Evolutionary conservation across 2,888 invertebrate genomes (phyloP).

Genomic region (Apodemia duryi): DNA sequence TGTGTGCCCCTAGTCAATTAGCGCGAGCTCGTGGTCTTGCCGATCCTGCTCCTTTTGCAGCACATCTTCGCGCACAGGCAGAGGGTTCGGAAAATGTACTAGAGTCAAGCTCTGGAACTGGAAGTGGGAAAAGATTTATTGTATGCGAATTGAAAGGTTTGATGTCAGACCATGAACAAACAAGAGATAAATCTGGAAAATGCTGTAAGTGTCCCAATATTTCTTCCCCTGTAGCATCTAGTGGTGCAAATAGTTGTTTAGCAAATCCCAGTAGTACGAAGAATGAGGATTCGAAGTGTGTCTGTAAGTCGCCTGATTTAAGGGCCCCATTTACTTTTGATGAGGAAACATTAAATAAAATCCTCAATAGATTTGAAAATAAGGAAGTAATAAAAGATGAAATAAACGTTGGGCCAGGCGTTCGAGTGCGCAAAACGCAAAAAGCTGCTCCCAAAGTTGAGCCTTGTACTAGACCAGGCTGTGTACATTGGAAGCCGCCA

Average conservation of each 20-base stretch:
- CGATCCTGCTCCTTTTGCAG: slow-evolving; percentile 54
- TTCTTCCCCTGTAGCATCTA: slow-evolving; percentile 25
- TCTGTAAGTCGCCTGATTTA: slow-evolving; percentile 15
- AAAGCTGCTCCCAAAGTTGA: slow-evolving; percentile 41
- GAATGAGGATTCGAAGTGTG: slow-evolving; percentile 17
- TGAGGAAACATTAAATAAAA: slow-evolving; percentile 45
- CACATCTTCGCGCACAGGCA: slow-evolving; percentile 45
- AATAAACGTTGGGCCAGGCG: slow-evolving; percentile 40
- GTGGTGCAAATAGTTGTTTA: slow-evolving; percentile 1
- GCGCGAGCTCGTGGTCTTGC: slow-evolving; percentile 68
- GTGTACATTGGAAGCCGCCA: slow-evolving; percentile 63
- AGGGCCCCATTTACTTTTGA: slow-evolving; percentile 45
- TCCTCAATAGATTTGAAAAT: slow-evolving; percentile 46
- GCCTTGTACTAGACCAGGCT: slow-evolving; percentile 56
- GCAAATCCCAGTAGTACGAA: neutral
- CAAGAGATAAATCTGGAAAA: slow-evolving; percentile 41
- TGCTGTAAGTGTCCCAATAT: slow-evolving; percentile 60
- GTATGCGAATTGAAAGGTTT: slow-evolving; percentile 69
- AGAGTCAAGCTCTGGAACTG: slow-evolving; percentile 37
- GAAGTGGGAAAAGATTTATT: slow-evolving; percentile 61
- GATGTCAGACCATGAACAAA: slow-evolving; percentile 43
- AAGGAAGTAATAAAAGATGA: slow-evolving; percentile 41
- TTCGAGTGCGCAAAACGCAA: slow-evolving; percentile 40
- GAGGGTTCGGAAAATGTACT: slow-evolving; percentile 39
- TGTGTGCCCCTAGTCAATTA: slow-evolving; percentile 75